A percentile compares a stretch with the other conserved stretches of the same genome.
Evolutionary conservation across 2,888 invertebrate species (phyloP).

Genomic region (Synanthedon andrenaeformis): DNA sequence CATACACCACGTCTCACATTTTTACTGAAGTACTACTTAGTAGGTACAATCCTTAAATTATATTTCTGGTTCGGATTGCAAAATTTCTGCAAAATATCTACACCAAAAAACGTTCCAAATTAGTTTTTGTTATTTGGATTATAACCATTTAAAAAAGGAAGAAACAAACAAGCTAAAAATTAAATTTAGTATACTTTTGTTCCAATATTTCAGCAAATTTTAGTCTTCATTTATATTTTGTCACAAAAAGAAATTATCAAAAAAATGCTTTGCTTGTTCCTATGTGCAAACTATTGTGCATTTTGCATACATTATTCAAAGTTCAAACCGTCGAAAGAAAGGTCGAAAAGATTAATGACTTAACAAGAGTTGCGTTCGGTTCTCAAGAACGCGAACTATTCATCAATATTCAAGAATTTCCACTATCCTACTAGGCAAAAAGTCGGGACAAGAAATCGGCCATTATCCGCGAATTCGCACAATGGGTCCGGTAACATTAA

Average conservation of each 20-base stretch:
- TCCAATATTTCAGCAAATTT: neutral
- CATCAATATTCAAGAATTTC: conserved; percentile 66
- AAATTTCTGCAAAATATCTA: no score
- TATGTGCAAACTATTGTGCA: neutral
- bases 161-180: neutral
- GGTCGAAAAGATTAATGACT: conserved; percentile 49
- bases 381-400: conserved; percentile 39
- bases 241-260: no score
- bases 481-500: conserved; percentile 48
- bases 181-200: neutral
- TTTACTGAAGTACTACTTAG: no score
- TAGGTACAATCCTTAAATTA: no score
- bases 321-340: conserved; percentile 15
- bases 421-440: conserved; percentile 52
- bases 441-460: conserved; percentile 36
- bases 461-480: conserved; percentile 55
- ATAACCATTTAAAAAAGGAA: neutral
- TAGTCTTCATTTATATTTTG: neutral
- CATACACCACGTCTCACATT: no score
- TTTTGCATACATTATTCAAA: neutral
- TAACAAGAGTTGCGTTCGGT: conserved; percentile 43
- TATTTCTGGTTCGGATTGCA: no score
- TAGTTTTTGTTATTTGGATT: no score
- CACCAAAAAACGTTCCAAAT: no score
- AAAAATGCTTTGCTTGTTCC: neutral